A percentile compares a stretch with the other conserved stretches of the same genome.
These are phyloP conservation scores for Octodon degus DNA, from an alignment of 2,113 vertebrate species.

Conservation along the genomic window DNA sequence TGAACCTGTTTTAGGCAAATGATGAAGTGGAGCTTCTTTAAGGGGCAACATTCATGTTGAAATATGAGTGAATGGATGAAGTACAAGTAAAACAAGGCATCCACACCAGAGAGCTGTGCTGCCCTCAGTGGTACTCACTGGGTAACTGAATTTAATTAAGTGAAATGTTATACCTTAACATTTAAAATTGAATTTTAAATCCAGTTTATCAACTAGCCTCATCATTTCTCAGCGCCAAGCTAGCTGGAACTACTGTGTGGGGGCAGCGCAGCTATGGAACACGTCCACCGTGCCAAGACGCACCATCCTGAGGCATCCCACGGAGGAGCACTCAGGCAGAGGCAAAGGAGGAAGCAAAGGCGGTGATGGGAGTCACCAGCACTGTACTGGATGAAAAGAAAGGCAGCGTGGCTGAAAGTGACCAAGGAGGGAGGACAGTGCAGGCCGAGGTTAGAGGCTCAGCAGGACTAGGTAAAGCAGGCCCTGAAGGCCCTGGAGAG, in stretches of 20 bases:
- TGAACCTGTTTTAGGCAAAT: background rate
- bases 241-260: no score
- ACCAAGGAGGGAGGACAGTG: background rate
- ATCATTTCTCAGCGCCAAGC: background rate
- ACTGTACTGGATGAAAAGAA: background rate
- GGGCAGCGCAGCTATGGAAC: fast-evolving
- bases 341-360: background rate
- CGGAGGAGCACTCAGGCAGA: background rate
- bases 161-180: background rate
- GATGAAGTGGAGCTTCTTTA: background rate
- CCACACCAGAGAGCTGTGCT: background rate
- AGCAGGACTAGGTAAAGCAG: background rate
- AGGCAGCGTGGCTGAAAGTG: background rate
- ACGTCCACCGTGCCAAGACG: background rate
- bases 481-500: background rate
- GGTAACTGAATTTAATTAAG: background rate
- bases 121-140: background rate
- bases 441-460: background rate
- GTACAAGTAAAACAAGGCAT: background rate
- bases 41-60: background rate
- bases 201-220: background rate
- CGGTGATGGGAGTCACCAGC: background rate
- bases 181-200: background rate
- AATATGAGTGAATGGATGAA: background rate
- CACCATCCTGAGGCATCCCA: background rate